Evolutionary conservation across 2,888 invertebrate genomes (phyloP), one percentile per base, ranked within the genome.

Genomic region (Acanthococcus lagerstroemiae): DNA sequence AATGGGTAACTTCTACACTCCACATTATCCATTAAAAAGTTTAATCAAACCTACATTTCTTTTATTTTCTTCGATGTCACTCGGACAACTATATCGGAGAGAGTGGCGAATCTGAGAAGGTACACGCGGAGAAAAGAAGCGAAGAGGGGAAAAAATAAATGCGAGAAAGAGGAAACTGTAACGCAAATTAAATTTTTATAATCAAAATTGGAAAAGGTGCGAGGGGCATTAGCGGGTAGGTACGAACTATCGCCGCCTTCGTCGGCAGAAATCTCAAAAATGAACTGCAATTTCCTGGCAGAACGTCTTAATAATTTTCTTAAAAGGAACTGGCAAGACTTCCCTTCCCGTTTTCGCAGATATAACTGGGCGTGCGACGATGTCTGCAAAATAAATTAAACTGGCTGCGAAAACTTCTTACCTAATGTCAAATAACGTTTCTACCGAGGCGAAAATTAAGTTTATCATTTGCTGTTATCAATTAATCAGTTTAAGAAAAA

Each of bases 1-100:
- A 71, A 88, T 88, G 86, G 87, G 88, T 87, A 78, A 83, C 83
- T 79, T 68, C 7, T n/a, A n/a, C n/a, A n/a, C n/a, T n/a, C n/a
- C n/a, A n/a, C n/a, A n/a, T n/a, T n/a, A n/a, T 19, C 15, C 3
- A 50, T 50, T 21, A n/a, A 50, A 22, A 19, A n/a, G 46, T 46
- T 7, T 46, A 17, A 17, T 46, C 19, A 46, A 46, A 46, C 5
- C n/a, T n/a, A n/a, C n/a, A n/a, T n/a, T n/a, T n/a, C n/a, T n/a
- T n/a, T n/a, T n/a, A n/a, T n/a, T n/a, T n/a, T n/a, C n/a, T n/a
- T n/a, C n/a, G n/a, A n/a, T n/a, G n/a, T n/a, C n/a, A n/a, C n/a
- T n/a, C n/a, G n/a, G n/a, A n/a, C n/a, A n/a, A n/a, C n/a, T n/a
- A n/a, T n/a, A n/a, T n/a, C n/a, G n/a, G n/a, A n/a, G n/a, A n/a